phyloP scores from a whole-genome alignment of 1,140 invertebrate genomes.

The Calosoma granatense region DNA sequence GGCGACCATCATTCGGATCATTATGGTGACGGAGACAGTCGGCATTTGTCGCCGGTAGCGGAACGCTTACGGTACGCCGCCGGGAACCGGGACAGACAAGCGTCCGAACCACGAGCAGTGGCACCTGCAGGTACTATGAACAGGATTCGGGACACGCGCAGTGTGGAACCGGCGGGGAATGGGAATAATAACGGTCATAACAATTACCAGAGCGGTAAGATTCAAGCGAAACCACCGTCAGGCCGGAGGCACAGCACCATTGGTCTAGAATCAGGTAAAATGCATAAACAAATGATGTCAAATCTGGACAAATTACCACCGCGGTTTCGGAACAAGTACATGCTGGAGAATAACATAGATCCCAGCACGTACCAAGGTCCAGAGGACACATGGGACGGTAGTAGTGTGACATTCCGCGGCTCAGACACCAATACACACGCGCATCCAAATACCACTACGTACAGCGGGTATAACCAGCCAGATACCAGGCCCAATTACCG shows the following conservation, averaged over 20 bases:
- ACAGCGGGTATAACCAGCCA: not conserved
- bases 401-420: constrained; percentile 37
- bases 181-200: constrained; percentile 21
- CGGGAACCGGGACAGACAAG: constrained; percentile 35
- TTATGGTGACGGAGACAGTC: constrained; percentile 22
- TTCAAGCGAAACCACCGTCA: constrained; percentile 43
- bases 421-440: not conserved
- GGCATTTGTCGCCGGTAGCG: constrained; percentile 22
- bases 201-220: constrained; percentile 29
- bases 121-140: constrained; percentile 30
- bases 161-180: constrained; percentile 38
- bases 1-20: constrained; percentile 26
- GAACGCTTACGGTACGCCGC: constrained; percentile 28
- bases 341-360: constrained; percentile 38
- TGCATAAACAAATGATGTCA: constrained; percentile 17
- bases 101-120: constrained; percentile 41
- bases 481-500: constrained; percentile 14
- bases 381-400: constrained; percentile 42
- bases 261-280: constrained; percentile 32
- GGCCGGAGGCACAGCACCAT: constrained; percentile 37
- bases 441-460: constrained; percentile 1
- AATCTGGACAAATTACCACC: constrained; percentile 42
- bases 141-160: constrained; percentile 41
- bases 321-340: constrained; percentile 40
- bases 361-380: constrained; percentile 25